Evolutionary conservation across 2,888 invertebrate genomes (phyloP).

Genomic region (Margaritifera margaritifera): DNA sequence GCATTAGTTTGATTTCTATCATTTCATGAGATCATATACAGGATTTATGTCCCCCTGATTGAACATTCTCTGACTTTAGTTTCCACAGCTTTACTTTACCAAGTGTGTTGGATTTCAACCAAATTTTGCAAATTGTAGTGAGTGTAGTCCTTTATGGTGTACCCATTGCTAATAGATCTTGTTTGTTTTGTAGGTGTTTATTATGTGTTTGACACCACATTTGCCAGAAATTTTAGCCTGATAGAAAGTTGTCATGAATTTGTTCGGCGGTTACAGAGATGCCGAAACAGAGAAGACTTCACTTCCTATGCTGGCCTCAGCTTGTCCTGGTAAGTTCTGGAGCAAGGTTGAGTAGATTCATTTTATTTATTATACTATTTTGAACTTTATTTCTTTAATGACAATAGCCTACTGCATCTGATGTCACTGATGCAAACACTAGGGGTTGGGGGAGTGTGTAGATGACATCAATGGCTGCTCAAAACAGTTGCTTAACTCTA

Average conservation of each 20-base stretch:
- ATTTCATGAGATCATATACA: too few relatives aligned
- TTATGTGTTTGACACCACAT: conserved; percentile 89
- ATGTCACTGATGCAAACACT: neutral
- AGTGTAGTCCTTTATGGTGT: neutral
- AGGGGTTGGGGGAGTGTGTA: too few relatives aligned
- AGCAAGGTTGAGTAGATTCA: neutral
- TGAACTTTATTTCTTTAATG: too few relatives aligned
- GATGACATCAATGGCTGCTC: too few relatives aligned
- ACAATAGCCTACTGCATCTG: too few relatives aligned
- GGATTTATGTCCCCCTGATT: too few relatives aligned
- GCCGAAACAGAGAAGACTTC: conserved; percentile 77
- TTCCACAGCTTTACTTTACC: too few relatives aligned
- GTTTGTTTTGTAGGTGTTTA: conserved; percentile 80
- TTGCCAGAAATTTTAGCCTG: conserved; percentile 90
- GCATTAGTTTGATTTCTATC: too few relatives aligned
- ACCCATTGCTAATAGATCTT: neutral
- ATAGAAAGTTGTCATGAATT: conserved; percentile 92
- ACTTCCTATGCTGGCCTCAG: conserved; percentile 92
- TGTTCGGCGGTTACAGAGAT: conserved; percentile 81
- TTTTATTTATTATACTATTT: neutral
- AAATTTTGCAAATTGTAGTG: too few relatives aligned
- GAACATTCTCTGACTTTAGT: too few relatives aligned
- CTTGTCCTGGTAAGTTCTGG: conserved; percentile 86
- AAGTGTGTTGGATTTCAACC: too few relatives aligned
- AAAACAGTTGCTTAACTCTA: too few relatives aligned